Conservation (phyloP, 2,113 vertebrate genomes). For the Barnardius zonarius region DNA sequence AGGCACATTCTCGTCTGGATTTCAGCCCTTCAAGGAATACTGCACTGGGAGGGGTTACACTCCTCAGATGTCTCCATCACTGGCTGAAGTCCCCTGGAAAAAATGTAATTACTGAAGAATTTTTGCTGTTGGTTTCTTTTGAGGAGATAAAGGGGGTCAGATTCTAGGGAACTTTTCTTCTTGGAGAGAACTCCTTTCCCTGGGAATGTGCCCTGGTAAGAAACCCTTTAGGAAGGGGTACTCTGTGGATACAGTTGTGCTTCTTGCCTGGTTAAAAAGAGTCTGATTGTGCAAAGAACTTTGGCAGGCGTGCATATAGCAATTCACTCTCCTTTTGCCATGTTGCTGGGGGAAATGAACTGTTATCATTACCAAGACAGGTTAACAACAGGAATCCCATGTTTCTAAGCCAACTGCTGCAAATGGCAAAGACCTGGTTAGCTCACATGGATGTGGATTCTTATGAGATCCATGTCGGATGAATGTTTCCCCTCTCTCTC, state of each 20-base stretch:
- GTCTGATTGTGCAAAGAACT: not conserved
- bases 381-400: fast-evolving
- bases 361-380: fast-evolving
- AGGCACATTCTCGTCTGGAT: not conserved
- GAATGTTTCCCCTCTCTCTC: not conserved
- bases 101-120: not conserved
- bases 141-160: not conserved
- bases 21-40: not conserved
- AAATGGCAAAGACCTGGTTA: not conserved
- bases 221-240: not conserved
- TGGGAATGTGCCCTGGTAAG: not conserved
- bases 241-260: not conserved
- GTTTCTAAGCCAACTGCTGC: not conserved
- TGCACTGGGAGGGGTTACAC: not conserved
- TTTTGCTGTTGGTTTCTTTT: not conserved
- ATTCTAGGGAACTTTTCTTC: not conserved
- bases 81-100: not conserved
- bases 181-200: not conserved
- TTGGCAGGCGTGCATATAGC: not conserved
- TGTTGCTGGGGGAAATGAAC: fast-evolving
- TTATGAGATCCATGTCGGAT: not conserved
- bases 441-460: fast-evolving
- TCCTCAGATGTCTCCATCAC: not conserved
- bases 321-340: not conserved
- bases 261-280: not conserved